Percentiles rank a stretch among this genome's conserved stretches.
Evolutionary conservation across 2,888 invertebrate species (phyloP).

Genomic region (Arge pagana): DNA sequence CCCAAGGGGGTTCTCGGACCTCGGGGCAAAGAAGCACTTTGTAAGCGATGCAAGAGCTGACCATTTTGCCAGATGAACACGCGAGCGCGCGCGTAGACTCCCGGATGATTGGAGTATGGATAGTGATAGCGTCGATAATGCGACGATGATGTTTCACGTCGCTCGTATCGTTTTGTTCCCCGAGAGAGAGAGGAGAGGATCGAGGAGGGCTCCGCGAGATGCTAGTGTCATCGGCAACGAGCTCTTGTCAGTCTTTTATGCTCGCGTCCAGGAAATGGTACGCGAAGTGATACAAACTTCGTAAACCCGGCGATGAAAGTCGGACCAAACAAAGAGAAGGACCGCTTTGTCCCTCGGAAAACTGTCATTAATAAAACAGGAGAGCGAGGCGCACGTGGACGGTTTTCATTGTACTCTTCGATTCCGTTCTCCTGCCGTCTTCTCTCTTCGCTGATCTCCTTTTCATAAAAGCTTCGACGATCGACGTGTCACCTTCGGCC

Average conservation of each 20-base stretch:
- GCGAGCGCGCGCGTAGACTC: too few relatives aligned
- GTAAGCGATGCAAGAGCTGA: conserved; percentile 19
- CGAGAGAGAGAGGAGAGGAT: not conserved
- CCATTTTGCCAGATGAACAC: too few relatives aligned
- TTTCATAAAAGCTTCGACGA: too few relatives aligned
- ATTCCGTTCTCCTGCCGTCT: conserved; percentile 4
- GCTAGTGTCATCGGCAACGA: not conserved
- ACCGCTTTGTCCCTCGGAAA: not conserved
- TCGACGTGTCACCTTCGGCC: too few relatives aligned
- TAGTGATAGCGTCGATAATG: too few relatives aligned
- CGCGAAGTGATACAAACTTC: not conserved
- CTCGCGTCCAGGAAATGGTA: conserved; percentile 4
- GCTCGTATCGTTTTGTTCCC: too few relatives aligned
- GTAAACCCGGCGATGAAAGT: conserved; percentile 11
- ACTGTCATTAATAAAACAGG: conserved; percentile 10
- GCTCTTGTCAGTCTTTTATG: conserved; percentile 1
- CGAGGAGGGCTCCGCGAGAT: not conserved
- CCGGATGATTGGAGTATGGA: too few relatives aligned
- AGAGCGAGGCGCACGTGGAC: not conserved
- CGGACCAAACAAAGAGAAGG: conserved; percentile 5
- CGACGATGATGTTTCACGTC: too few relatives aligned
- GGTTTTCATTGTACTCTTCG: not conserved
- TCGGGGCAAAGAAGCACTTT: conserved; percentile 17
- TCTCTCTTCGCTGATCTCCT: too few relatives aligned
- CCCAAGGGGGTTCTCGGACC: conserved; percentile 11